A percentile compares a stretch with the other conserved stretches of the same genome.
phyloP scores from a whole-genome alignment of 2,797 vertebrate genomes.

The Bovichtus diacanthus region DNA sequence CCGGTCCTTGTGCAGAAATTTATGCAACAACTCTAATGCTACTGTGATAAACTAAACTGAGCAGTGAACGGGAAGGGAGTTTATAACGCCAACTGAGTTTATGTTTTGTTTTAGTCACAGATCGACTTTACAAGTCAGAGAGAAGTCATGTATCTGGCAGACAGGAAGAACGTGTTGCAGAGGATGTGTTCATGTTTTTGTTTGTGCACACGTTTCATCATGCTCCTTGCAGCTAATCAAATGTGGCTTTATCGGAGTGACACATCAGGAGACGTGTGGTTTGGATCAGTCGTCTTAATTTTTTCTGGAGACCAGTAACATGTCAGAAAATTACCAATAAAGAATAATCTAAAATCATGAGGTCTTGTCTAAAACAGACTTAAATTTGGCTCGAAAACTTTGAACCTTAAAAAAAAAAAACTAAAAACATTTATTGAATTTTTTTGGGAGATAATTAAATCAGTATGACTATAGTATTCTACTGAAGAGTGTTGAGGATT shows the following conservation, averaged over 20 bases:
- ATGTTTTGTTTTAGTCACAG: too few species aligned
- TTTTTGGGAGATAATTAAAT: neutral
- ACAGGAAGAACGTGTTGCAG: neutral
- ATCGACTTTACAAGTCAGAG: neutral
- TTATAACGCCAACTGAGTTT: too few species aligned
- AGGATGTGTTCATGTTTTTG: neutral
- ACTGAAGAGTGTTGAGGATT: neutral
- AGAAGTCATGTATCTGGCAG: neutral
- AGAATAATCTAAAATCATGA: neutral
- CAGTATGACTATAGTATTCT: neutral
- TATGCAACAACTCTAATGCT: too few species aligned
- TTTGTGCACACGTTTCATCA: neutral
- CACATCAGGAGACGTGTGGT: neutral
- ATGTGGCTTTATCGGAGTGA: neutral
- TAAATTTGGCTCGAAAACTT: neutral
- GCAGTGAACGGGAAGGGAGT: neutral
- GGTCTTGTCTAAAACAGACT: neutral
- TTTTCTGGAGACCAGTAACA: neutral
- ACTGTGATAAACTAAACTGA: too few species aligned
- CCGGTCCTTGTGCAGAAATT: too few species aligned
- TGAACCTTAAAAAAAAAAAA: too few species aligned
- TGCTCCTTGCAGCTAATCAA: neutral
- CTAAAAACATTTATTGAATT: neutral
- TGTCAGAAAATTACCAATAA: neutral
- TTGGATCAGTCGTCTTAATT: neutral